Evolutionary conservation across 1,140 invertebrate genomes (phyloP).

Genomic region (Reticulitermes speratus): DNA sequence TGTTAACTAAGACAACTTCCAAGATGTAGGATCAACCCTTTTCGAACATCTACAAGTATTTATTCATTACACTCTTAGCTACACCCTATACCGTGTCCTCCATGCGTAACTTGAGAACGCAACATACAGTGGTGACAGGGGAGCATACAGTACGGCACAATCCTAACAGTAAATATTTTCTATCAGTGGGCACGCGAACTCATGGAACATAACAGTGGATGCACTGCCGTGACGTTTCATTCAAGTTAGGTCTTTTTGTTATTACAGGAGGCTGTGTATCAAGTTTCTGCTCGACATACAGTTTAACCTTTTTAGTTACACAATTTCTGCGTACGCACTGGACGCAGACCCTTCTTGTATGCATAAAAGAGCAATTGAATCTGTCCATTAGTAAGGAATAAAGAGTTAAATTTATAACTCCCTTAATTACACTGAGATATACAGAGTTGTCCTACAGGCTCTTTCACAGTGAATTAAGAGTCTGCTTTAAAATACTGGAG

Average conservation of each 20-base stretch:
- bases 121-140: no score
- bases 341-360: not conserved
- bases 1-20: no score
- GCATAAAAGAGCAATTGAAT: not conserved
- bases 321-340: not conserved
- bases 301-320: not conserved
- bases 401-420: not conserved
- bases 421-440: not conserved
- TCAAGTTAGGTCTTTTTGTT: not conserved
- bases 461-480: not conserved
- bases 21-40: no score
- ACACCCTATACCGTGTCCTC: no score
- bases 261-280: not conserved
- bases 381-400: not conserved
- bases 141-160: no score
- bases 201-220: not conserved
- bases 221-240: not conserved
- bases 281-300: not conserved
- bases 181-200: not conserved
- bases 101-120: no score
- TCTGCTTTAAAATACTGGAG: not conserved
- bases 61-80: no score
- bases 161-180: not conserved
- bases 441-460: not conserved
- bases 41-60: no score